Conservation (phyloP, 2,113 vertebrate species). For the Otus sunia region DNA sequence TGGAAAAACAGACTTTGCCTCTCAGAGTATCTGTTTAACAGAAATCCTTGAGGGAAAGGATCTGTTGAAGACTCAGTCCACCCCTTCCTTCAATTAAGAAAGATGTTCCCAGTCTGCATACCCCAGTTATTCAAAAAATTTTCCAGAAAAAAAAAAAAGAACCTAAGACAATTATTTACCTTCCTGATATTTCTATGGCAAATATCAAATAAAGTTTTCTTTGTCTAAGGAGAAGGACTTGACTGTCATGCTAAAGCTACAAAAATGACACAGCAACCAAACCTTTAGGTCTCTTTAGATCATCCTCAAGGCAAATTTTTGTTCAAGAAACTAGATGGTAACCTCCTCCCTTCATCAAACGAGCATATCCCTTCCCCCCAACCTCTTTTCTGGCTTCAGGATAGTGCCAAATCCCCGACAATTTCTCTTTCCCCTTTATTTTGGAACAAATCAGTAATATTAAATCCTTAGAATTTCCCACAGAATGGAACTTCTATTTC, state of each 20-base stretch:
- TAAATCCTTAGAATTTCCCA: conserved; percentile 41
- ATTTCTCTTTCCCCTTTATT: conserved; percentile 26
- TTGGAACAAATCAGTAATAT: conserved; percentile 37
- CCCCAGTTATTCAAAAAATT: background rate
- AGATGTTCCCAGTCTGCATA: conserved; percentile 37
- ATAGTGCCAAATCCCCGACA: background rate
- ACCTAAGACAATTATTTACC: background rate
- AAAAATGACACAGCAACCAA: background rate
- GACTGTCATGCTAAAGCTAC: background rate
- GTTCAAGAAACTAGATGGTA: background rate
- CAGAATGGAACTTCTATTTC: conserved; percentile 26
- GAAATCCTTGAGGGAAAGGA: conserved; percentile 61
- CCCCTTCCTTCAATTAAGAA: conserved; percentile 43
- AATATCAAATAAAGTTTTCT: background rate
- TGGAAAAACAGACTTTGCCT: conserved; percentile 66
- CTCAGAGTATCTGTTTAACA: conserved; percentile 60
- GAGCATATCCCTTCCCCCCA: background rate
- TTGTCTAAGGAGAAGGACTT: background rate
- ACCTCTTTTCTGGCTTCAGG: background rate
- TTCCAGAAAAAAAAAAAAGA: background rate
- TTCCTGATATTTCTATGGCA: background rate
- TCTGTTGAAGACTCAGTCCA: conserved; percentile 52
- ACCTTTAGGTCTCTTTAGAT: background rate
- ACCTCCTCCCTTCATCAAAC: background rate
- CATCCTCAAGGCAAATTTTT: background rate